A percentile compares a stretch with the other conserved stretches of the same genome.
These are phyloP conservation scores for Pseudococcus viburni DNA, from an alignment of 2,888 invertebrate species.

Conservation along the genomic window DNA sequence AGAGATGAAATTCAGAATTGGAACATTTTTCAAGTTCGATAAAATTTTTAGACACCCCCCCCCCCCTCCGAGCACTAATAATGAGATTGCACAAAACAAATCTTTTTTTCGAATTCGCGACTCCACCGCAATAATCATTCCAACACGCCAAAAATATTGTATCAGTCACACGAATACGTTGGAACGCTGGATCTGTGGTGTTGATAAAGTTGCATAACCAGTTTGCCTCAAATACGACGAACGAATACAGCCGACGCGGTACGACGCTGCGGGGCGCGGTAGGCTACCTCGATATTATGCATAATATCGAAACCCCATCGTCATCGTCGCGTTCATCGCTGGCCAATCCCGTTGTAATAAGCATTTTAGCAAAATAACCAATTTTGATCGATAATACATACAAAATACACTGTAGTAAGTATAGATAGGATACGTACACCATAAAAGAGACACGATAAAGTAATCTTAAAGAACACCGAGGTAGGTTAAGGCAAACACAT, in stretches of 20 bases:
- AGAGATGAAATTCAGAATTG: too few relatives aligned
- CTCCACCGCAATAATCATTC: too few relatives aligned
- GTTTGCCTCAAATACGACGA: constrained; percentile 39
- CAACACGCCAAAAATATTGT: too few relatives aligned
- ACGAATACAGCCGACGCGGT: too few relatives aligned
- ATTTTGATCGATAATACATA: constrained; percentile 43
- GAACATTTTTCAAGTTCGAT: too few relatives aligned
- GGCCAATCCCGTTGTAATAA: background rate
- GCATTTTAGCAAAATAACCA: constrained; percentile 10
- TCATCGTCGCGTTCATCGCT: background rate
- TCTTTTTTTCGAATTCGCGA: too few relatives aligned
- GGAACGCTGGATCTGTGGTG: background rate
- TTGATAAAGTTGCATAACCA: constrained; percentile 49
- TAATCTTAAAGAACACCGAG: constrained; percentile 11
- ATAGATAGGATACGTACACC: background rate
- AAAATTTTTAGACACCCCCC: too few relatives aligned
- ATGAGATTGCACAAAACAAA: too few relatives aligned
- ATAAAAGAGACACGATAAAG: constrained; percentile 27
- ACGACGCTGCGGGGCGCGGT: background rate
- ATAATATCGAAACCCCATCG: background rate
- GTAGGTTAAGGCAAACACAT: background rate
- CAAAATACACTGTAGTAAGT: background rate
- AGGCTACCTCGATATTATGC: background rate
- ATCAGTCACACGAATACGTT: too few relatives aligned
- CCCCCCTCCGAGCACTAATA: too few relatives aligned